Evolutionary conservation across 2,113 vertebrate genomes (phyloP), one percentile per base, ranked within the genome.

Genomic region (Reinhardtius hippoglossoides): DNA sequence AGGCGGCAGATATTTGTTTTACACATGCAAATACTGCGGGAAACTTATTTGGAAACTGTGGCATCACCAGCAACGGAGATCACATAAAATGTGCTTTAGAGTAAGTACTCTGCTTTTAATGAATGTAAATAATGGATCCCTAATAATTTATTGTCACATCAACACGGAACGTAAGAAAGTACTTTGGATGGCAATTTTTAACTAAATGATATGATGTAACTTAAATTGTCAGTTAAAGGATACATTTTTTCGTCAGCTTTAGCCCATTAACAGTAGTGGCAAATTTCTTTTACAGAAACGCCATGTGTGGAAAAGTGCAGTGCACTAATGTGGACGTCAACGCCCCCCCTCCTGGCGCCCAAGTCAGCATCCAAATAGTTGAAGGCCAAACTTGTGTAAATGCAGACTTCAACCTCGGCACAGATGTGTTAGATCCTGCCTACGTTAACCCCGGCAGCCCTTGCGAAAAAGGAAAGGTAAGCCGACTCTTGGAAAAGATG

Each of bases 281-380:
- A 60, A 42, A 6, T 80, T 65, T 56, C 8, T 67, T 40, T 73
- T 76, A 0, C 88, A 97, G 96, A 24, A 84, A 97, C 24, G 80
- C 92, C 78, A 90, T 93, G 80, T 97, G 97, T 74, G 96, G 97
- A 68, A 97, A 97, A 86, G 85, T 97, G 37, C 96, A 96, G 90
- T 97, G 97, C 72, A 94, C 90, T 0, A 80, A 93, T 3, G 92
- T 94, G 27, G 61, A 94, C 56, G 58, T 87, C 18, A 89, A 58
- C 55, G 55, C 21, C 0, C 88, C 86, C 0, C 95, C 94, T 2
- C 0, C 2, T 0, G 92, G 89, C 5, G 88, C 90, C 16, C 67
- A 59, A 0, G 58, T 94, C 83, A 93, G 83, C 18, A 37, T 86
- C 3, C 60, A 69, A 69, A 31, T 0, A 15, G 59, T 74, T 16